Percentiles rank a stretch among this genome's conserved stretches.
These are phyloP conservation scores for Aratinga solstitialis DNA, from an alignment of 2,797 vertebrate genomes.

Conservation along the genomic window DNA sequence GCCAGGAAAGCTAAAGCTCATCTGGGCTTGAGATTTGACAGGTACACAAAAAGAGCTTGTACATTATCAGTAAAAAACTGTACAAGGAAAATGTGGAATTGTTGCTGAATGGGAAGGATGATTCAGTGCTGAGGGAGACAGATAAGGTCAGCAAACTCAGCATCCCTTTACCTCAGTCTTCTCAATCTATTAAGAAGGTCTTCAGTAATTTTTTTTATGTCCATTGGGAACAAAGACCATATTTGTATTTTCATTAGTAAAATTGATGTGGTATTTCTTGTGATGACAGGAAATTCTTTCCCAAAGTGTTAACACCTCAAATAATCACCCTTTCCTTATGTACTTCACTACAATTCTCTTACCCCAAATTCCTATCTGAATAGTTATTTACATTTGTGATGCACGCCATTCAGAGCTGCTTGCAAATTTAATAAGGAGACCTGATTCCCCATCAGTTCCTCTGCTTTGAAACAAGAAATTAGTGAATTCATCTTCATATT, in stretches of 20 bases:
- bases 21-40: neutral
- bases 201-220: neutral
- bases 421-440: neutral
- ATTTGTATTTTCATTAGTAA: neutral
- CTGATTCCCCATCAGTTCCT: neutral
- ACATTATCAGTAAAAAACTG: neutral
- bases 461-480: neutral
- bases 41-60: neutral
- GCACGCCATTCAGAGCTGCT: neutral
- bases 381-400: neutral
- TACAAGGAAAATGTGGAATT: neutral
- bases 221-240: neutral
- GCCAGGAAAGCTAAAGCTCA: neutral
- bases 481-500: neutral
- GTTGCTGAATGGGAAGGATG: neutral
- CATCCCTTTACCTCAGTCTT: neutral
- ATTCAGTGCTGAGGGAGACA: neutral
- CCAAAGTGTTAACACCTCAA: neutral
- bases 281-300: neutral
- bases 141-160: neutral
- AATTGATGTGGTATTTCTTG: neutral
- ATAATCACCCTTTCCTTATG: neutral
- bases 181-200: neutral
- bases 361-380: neutral
- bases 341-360: neutral